These are phyloP conservation scores for Ophion ellenae DNA, from an alignment of 2,888 invertebrate genomes.

Conservation along the genomic window DNA sequence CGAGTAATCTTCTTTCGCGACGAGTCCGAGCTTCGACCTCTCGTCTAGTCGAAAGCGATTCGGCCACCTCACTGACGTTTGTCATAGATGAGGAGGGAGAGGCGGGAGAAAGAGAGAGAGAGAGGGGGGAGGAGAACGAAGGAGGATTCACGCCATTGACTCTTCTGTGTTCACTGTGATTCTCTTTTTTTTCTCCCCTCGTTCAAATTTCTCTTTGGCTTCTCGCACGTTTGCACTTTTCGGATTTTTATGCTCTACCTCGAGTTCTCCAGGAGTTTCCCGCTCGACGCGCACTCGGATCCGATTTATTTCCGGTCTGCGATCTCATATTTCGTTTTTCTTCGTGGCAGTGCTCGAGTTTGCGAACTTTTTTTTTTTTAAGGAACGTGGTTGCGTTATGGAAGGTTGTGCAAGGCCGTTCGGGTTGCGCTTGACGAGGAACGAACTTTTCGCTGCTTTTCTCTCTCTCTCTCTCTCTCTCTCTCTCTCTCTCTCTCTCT, in stretches of 20 bases:
- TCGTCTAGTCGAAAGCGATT: too few species aligned
- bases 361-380: slow-evolving; percentile 27
- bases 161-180: slow-evolving; percentile 19
- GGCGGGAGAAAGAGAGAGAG: too few species aligned
- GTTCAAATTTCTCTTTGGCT: slow-evolving; percentile 1
- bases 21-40: neutral
- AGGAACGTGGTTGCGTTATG: neutral
- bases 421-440: slow-evolving; percentile 24
- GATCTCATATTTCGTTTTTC: slow-evolving; percentile 51
- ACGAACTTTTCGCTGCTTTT: neutral
- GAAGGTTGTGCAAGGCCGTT: slow-evolving; percentile 19
- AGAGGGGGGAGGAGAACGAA: neutral
- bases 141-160: slow-evolving; percentile 29
- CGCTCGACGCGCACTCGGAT: slow-evolving; percentile 26
- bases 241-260: slow-evolving; percentile 9
- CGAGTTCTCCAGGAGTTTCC: neutral
- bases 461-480: slow-evolving; percentile 22
- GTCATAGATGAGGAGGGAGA: neutral
- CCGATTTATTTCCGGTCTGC: slow-evolving; percentile 41
- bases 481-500: slow-evolving; percentile 44
- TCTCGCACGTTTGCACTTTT: slow-evolving; percentile 17
- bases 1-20: too few species aligned
- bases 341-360: neutral
- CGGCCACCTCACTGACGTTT: slow-evolving; percentile 23
- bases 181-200: slow-evolving; percentile 21